A percentile compares a stretch with the other conserved stretches of the same genome.
phyloP scores from a whole-genome alignment of 1,140 invertebrate species.

The Thalassaphorura encarpata region DNA sequence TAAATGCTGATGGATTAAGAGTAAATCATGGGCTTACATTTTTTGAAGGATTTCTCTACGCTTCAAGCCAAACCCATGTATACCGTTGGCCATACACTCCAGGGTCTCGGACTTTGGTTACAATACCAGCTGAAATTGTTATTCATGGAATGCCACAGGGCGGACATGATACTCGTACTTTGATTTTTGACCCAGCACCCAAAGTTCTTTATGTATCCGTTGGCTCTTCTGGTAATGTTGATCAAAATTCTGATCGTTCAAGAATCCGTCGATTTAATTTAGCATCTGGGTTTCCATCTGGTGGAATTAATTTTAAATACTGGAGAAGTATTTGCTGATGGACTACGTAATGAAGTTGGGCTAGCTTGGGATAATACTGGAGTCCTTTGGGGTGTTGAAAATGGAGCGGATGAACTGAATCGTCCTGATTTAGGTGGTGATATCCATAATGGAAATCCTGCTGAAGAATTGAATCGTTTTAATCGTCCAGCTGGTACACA shows the following conservation, averaged over 20 bases:
- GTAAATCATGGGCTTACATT: constrained; percentile 10
- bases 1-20: background rate
- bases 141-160: constrained; percentile 4
- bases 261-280: constrained; percentile 15
- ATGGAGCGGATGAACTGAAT: constrained; percentile 19
- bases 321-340: constrained; percentile 20
- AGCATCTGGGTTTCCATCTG: background rate
- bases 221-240: constrained; percentile 12
- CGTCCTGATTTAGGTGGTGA: constrained; percentile 24
- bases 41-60: constrained; percentile 13
- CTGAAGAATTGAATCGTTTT: constrained; percentile 25
- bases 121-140: constrained; percentile 5
- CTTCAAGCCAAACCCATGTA: background rate
- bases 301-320: constrained; percentile 7
- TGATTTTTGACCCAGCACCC: background rate
- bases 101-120: background rate
- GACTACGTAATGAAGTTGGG: constrained; percentile 27
- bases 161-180: constrained; percentile 10
- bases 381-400: constrained; percentile 26
- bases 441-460: constrained; percentile 28
- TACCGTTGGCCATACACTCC: constrained; percentile 18
- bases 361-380: constrained; percentile 19
- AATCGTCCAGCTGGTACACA: constrained; percentile 11
- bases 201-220: constrained; percentile 10
- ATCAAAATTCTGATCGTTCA: constrained; percentile 8